A percentile compares a stretch with the other conserved stretches of the same genome.
phyloP scores from a whole-genome alignment of 2,113 vertebrate genomes.

The Zeus faber region DNA sequence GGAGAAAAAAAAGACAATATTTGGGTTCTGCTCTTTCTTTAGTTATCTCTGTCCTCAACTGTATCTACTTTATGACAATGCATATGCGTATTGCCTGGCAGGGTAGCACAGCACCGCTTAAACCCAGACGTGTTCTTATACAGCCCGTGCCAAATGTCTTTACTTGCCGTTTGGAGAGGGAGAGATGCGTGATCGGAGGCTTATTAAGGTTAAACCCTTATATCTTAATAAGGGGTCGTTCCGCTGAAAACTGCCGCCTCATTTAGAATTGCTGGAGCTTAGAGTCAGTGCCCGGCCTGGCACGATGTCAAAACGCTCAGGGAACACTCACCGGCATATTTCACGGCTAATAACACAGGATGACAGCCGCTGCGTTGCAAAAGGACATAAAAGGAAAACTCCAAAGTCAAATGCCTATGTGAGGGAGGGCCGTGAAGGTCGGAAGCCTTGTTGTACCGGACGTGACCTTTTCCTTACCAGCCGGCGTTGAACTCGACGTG shows the following conservation, averaged over 20 bases:
- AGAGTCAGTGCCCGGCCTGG: conserved; percentile 7
- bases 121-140: conserved; percentile 27
- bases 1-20: conserved; percentile 27
- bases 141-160: conserved; percentile 22
- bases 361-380: conserved; percentile 24
- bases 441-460: conserved; percentile 24
- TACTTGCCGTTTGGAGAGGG: conserved; percentile 20
- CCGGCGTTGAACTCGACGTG: conserved; percentile 96
- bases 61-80: conserved; percentile 9
- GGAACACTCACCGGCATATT: conserved; percentile 22
- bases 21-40: conserved; percentile 22
- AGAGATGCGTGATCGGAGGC: conserved; percentile 27
- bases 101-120: conserved; percentile 11
- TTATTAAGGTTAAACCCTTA: conserved; percentile 44
- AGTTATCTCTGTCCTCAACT: conserved; percentile 24
- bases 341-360: conserved; percentile 32
- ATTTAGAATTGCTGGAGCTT: conserved; percentile 26
- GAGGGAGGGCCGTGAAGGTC: conserved; percentile 18
- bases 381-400: conserved; percentile 25
- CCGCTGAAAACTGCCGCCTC: conserved; percentile 35
- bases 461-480: conserved; percentile 81
- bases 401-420: conserved; percentile 23
- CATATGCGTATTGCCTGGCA: neutral
- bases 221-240: conserved; percentile 41
- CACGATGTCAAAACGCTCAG: conserved; percentile 25